Percentiles rank a stretch among this genome's conserved stretches.
phyloP scores from a whole-genome alignment of 2,888 invertebrate species.

The Heliconius aoede region DNA sequence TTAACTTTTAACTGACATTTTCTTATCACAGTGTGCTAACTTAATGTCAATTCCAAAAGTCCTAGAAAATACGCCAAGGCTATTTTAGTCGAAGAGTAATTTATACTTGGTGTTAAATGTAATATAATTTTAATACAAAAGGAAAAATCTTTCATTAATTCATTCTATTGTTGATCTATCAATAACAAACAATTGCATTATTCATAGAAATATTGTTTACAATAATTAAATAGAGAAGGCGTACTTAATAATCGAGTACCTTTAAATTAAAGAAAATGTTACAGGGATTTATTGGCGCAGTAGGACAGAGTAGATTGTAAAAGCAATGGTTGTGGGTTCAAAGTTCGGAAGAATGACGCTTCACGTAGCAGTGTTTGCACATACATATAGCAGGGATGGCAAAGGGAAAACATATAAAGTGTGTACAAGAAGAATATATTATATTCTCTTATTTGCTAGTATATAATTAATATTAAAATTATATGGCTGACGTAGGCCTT shows the following conservation, averaged over 20 bases:
- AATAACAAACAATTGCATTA: constrained; percentile 14
- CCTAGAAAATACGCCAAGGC: background rate
- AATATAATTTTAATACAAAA: background rate
- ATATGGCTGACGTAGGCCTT: no score
- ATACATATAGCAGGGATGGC: no score
- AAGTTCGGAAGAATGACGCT: no score
- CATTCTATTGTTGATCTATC: background rate
- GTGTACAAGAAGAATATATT: no score
- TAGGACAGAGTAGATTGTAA: no score
- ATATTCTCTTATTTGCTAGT: no score
- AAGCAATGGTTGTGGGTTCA: no score
- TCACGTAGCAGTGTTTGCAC: no score
- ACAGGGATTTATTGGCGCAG: no score
- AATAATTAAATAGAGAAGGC: background rate
- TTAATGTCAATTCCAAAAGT: background rate
- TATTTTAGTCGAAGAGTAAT: background rate
- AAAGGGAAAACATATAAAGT: no score
- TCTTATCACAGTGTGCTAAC: background rate
- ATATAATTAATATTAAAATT: no score
- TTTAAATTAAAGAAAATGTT: background rate
- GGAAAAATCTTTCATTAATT: background rate
- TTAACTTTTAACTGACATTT: background rate
- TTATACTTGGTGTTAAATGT: no score
- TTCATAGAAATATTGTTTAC: background rate
- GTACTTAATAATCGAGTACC: background rate